These are phyloP conservation scores for Mimas tiliae DNA, from an alignment of 2,888 invertebrate species.

Conservation along the genomic window DNA sequence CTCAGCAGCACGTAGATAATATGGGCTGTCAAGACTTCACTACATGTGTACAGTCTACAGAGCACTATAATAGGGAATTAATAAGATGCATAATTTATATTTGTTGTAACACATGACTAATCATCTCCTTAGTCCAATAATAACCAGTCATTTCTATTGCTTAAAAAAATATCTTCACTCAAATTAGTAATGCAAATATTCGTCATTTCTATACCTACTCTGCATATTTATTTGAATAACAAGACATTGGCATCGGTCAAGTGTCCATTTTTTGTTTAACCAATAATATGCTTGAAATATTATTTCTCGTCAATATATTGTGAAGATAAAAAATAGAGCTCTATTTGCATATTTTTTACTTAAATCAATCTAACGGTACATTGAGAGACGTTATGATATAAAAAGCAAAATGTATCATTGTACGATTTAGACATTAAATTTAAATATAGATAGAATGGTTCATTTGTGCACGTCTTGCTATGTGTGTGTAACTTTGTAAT, in stretches of 20 bases:
- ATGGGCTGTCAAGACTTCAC: too few relatives aligned
- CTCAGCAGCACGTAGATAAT: too few relatives aligned
- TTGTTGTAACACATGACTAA: background rate
- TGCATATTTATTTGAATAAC: constrained; percentile 1
- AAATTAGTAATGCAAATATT: too few relatives aligned
- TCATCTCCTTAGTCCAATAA: background rate
- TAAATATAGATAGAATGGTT: too few relatives aligned
- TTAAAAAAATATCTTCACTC: background rate
- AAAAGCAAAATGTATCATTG: too few relatives aligned
- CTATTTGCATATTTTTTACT: constrained; percentile 9
- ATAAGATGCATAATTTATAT: too few relatives aligned
- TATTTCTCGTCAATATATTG: background rate
- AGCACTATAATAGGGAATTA: too few relatives aligned
- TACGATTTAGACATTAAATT: too few relatives aligned
- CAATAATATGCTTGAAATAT: background rate
- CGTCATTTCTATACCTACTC: too few relatives aligned
- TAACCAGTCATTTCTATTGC: too few relatives aligned
- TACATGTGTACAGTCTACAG: too few relatives aligned
- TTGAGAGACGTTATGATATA: background rate
- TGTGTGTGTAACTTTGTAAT: too few relatives aligned
- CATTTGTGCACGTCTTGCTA: background rate
- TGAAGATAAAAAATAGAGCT: constrained; percentile 1
- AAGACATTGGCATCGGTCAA: constrained; percentile 10
- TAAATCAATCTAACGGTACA: background rate
- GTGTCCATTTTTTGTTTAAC: constrained; percentile 2